Evolutionary conservation across 2,888 invertebrate genomes (phyloP), one percentile per base, ranked within the genome.

Genomic region (Melinaea marsaeus): DNA sequence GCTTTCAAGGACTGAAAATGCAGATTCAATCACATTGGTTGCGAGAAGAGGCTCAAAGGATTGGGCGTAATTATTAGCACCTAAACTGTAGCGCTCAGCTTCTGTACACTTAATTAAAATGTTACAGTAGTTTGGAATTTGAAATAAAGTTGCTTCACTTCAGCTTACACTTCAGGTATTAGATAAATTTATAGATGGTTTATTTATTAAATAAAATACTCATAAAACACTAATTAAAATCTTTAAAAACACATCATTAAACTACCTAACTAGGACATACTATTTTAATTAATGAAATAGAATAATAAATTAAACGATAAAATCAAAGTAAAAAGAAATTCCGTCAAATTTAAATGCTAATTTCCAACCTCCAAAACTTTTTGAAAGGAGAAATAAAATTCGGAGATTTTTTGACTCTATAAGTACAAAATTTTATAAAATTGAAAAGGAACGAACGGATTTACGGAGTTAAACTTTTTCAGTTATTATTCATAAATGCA

Each of bases 401-500:
- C 59, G 59, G 55, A 67, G 55, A 79, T 80, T 77, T 79, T 81
- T 81, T 78, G 74, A 71, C 80, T 76, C 79, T 80, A 81, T 85
- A 85, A 84, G 83, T 84, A 81, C 78, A 74, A 73, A 86, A 85
- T 84, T 81, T 79, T 80, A 83, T 83, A 84, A 85, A 85, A 85
- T 86, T 86, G 82, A 82, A 81, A 82, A 79, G 76, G 74, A 80
- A 37, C 60, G 61, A 81, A 74, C 76, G 86, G 84, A 83, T 88
- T 87, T 81, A 78, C 75, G 80, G 56, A 84, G 81, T 86, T 83
- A 76, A 88, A 88, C 84, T 88, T 89, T 85, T 69, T 79, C 79
- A 81, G 82, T 85, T 88, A 88, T 86, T 88, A 88, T 88, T 89
- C 88, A 88, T 88, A 83, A 87, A 89, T 89, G 86, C 88, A 86